A percentile compares a stretch with the other conserved stretches of the same genome.
These are phyloP conservation scores for Catonia carolina DNA, from an alignment of 2,888 invertebrate genomes.

Conservation along the genomic window DNA sequence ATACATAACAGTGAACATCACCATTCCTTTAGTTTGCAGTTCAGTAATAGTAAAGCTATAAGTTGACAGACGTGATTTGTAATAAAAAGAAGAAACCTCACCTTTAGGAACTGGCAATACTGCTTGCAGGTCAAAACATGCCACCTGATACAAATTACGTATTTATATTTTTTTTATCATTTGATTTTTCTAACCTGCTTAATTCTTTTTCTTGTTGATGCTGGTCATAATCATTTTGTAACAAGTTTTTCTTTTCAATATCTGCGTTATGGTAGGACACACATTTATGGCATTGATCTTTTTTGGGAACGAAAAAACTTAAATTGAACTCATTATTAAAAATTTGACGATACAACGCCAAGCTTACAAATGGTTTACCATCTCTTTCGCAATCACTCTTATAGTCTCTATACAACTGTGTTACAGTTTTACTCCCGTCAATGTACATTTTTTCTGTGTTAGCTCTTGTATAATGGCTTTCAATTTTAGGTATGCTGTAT, in stretches of 20 bases:
- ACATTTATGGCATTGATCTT: constrained; percentile 13
- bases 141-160: constrained; percentile 25
- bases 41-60: constrained; percentile 33
- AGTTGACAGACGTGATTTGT: constrained; percentile 31
- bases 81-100: constrained; percentile 33
- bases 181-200: constrained; percentile 30
- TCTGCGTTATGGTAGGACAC: neutral
- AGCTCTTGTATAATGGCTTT: constrained; percentile 35
- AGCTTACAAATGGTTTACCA: constrained; percentile 24
- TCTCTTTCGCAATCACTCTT: constrained; percentile 24
- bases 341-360: constrained; percentile 15
- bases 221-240: constrained; percentile 24
- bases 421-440: constrained; percentile 35
- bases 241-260: neutral
- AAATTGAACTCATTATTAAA: constrained; percentile 26
- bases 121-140: constrained; percentile 33
- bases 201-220: constrained; percentile 31
- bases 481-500: constrained; percentile 36
- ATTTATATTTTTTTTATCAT: constrained; percentile 27
- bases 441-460: constrained; percentile 33
- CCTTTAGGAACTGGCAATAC: constrained; percentile 34
- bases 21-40: neutral
- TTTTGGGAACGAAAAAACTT: constrained; percentile 26
- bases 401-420: constrained; percentile 34
- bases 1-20: constrained; percentile 27